Base-by-base conservation (phyloP, 2,888 invertebrate genomes). In the Tachina grossa region DNA sequence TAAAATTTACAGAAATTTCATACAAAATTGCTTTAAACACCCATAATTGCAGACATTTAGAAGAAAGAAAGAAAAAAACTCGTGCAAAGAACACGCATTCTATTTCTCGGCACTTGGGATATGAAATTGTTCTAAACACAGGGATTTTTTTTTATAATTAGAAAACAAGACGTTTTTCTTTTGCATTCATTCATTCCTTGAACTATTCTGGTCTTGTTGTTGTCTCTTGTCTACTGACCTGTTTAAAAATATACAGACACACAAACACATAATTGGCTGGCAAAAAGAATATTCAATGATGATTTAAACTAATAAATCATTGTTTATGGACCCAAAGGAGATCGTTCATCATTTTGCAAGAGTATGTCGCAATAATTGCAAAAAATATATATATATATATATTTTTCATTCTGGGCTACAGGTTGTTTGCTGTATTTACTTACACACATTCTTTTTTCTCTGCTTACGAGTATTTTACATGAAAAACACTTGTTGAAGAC, bases 301-400 rank as follows among this genome's bases (percentile, higher is more conserved):
- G 68, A 53, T 76, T 66, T 72, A 68, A 79, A 66, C 85, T 80
- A 85, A 85, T 85, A 85, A 85, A 85, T 85, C 85, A 85, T 85
- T 83, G 85, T 85, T 85, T 79, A 79, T 76, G 83, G 79, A 83
- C 79, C 79, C 76, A 85, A 85, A 83, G 85, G 72, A 83, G 85
- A 85, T 85, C 85, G 85, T 85, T 80, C 85, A 85, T 85, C 85
- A 85, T 85, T 85, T 83, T 49, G 66, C 74, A 43, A 72, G 74
- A 69, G 79, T 83, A 79, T 83, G 83, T 83, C 83, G 83, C 83
- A 85, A 83, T 80, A 83, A 83, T 85, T 83, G 79, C 79, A 85
- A 85, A 85, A 68, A 80, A 39, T n/a, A n/a, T n/a, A n/a, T n/a
- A n/a, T 39, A 57, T 8, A 19, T 22, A 22, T 81, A 51, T 71